A percentile compares a stretch with the other conserved stretches of the same genome.
Evolutionary conservation across 23 tunicate species (phyloP).

Genomic region (Ascidia mentula): DNA sequence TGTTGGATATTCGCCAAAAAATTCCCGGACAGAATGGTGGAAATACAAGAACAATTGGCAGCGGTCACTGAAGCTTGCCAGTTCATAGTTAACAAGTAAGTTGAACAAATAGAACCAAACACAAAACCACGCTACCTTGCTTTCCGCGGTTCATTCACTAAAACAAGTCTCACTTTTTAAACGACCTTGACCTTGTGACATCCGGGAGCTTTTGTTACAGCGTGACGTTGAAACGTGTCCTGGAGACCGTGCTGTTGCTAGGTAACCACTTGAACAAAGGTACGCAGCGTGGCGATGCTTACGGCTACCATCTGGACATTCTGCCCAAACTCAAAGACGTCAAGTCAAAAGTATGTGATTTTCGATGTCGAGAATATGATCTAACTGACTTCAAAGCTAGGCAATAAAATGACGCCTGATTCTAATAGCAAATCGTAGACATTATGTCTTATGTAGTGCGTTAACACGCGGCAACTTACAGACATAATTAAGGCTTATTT

Average conservation of each 20-base stretch:
- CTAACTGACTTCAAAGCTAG: too few species aligned
- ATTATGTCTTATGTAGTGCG: too few species aligned
- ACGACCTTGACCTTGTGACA: background rate
- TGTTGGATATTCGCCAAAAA: conserved; percentile 84
- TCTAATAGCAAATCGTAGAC: too few species aligned
- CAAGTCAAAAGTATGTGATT: conserved; percentile 64
- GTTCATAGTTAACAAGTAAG: conserved; percentile 58
- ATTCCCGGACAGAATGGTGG: conserved; percentile 80
- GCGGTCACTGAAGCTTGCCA: conserved; percentile 50
- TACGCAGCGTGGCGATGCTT: conserved; percentile 73
- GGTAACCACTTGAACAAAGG: conserved; percentile 87
- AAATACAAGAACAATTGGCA: conserved; percentile 72
- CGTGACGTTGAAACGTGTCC: conserved; percentile 41
- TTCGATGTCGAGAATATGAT: too few species aligned
- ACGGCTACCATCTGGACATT: conserved; percentile 72
- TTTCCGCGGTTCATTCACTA: too few species aligned
- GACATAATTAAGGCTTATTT: too few species aligned
- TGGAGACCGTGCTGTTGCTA: conserved; percentile 50
- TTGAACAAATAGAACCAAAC: too few species aligned
- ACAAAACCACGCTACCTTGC: too few species aligned
- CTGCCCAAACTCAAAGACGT: conserved; percentile 85
- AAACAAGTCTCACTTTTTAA: too few species aligned
- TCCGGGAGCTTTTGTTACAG: conserved; percentile 10
- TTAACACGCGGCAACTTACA: too few species aligned
- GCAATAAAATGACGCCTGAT: too few species aligned